Evolutionary conservation across 1,140 invertebrate species (phyloP).

Genomic region (Cydia pomonella): DNA sequence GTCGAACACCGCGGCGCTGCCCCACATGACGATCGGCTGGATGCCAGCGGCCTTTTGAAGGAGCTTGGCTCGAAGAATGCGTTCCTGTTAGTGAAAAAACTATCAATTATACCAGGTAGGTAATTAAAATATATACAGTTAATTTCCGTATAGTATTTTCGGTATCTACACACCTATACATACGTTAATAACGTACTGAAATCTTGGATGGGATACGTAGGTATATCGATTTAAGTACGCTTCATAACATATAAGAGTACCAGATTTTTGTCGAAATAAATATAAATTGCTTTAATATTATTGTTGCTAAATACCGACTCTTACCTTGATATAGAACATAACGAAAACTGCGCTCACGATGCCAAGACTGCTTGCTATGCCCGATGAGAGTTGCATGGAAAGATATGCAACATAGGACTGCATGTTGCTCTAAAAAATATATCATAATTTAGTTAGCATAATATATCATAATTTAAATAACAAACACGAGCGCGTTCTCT

Average conservation of each 20-base stretch:
- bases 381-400: conserved; percentile 61
- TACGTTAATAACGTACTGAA: too few relatives aligned
- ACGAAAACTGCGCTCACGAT: conserved; percentile 68
- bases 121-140: conserved; percentile 43
- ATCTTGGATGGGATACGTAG: too few relatives aligned
- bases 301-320: conserved; percentile 23
- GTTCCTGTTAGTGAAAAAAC: conserved; percentile 63
- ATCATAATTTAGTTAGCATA: not conserved
- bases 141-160: too few relatives aligned
- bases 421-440: conserved; percentile 56
- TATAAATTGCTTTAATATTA: conserved; percentile 41
- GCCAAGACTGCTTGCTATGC: conserved; percentile 62
- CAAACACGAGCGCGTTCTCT: not conserved
- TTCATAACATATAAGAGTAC: too few relatives aligned
- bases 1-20: conserved; percentile 87
- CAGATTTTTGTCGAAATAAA: not conserved
- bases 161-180: too few relatives aligned
- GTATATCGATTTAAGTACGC: too few relatives aligned
- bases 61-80: conserved; percentile 78
- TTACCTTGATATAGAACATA: conserved; percentile 85
- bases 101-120: conserved; percentile 8
- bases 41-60: conserved; percentile 88
- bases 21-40: conserved; percentile 86
- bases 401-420: conserved; percentile 56
- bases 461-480: too few relatives aligned